Conservation (phyloP, 2,797 vertebrate genomes). For the Rhinichthys osculus region DNA sequence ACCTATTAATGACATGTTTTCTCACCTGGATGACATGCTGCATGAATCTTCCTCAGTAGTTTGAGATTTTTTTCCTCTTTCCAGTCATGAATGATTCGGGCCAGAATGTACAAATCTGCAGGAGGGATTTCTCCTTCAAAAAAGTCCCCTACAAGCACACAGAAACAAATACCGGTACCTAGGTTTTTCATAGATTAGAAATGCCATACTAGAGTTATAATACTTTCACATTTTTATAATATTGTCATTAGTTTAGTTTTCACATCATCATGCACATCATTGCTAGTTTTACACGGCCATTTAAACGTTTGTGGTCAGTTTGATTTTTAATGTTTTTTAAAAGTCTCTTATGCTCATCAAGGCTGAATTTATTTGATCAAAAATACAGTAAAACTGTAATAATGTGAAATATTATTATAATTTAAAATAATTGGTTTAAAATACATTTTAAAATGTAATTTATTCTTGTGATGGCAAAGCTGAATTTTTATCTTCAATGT, state of each 20-base stretch:
- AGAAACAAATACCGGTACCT: background rate
- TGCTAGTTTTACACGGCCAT: background rate
- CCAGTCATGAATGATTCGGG: constrained; percentile 81
- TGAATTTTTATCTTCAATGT: background rate
- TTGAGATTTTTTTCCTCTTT: constrained; percentile 73
- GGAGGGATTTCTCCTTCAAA: constrained; percentile 74
- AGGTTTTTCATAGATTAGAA: background rate
- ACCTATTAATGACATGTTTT: background rate
- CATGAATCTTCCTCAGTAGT: constrained; percentile 74
- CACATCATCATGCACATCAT: background rate
- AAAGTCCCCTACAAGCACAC: constrained; percentile 74
- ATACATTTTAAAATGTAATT: background rate
- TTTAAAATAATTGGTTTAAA: background rate
- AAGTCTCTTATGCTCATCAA: background rate
- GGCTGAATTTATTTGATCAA: background rate
- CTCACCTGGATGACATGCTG: constrained; percentile 73
- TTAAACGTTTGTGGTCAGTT: background rate
- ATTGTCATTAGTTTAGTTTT: background rate
- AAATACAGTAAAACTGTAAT: background rate
- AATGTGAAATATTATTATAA: background rate
- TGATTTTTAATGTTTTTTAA: background rate
- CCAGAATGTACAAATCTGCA: constrained; percentile 77
- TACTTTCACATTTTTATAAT: background rate
- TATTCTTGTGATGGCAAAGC: background rate
- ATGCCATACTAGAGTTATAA: background rate